Conservation (phyloP, 2,113 vertebrate genomes). For the Colossoma macropomum region DNA sequence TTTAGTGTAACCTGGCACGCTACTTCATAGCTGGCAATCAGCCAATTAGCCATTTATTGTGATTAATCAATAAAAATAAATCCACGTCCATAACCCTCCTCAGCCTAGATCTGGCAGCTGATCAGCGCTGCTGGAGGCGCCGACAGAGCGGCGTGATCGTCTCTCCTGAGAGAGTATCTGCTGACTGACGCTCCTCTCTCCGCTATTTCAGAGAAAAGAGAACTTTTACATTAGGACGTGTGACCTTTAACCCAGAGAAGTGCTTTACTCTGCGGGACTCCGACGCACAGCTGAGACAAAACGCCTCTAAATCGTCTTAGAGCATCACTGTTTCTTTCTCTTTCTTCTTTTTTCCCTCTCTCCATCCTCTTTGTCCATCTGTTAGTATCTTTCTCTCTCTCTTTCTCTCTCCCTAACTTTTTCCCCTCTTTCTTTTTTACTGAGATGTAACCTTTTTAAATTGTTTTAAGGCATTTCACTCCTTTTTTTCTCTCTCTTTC, state of each 20-base stretch:
- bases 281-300: too few species aligned
- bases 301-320: too few species aligned
- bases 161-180: not conserved
- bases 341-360: not conserved
- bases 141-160: not conserved
- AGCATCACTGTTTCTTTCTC: not conserved
- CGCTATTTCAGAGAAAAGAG: not conserved
- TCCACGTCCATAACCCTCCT: not conserved
- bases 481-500: not conserved
- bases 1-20: not conserved
- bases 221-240: not conserved
- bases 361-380: too few species aligned
- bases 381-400: too few species aligned
- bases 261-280: not conserved
- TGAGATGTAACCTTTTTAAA: not conserved
- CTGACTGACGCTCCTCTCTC: too few species aligned
- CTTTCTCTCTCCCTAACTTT: not conserved
- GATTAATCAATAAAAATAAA: slow-evolving; percentile 19
- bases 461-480: not conserved
- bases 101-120: slow-evolving; percentile 8
- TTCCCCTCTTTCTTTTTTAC: not conserved
- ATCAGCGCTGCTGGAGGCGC: not conserved
- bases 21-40: slow-evolving; percentile 18
- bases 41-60: slow-evolving; percentile 38
- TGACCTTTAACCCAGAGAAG: not conserved